Evolutionary conservation across 35 echinoderm and acorn worm species (phyloP).

Genomic region (Chiridota heheva): DNA sequence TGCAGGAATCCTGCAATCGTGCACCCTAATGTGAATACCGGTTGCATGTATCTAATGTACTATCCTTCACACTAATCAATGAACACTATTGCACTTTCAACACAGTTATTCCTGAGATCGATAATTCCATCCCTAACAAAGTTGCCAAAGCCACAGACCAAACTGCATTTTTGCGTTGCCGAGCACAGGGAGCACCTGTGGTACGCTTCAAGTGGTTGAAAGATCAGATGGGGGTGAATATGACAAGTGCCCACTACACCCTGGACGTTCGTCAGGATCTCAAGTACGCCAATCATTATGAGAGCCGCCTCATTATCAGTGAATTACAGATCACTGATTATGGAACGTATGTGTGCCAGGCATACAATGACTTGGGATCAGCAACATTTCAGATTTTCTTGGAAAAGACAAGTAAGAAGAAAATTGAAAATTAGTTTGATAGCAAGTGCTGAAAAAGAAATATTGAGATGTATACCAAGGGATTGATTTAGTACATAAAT

Average conservation of each 20-base stretch:
- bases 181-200: conserved; percentile 68
- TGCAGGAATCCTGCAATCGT: too few relatives aligned
- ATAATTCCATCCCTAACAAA: conserved; percentile 68
- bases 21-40: too few relatives aligned
- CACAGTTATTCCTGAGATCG: conserved; percentile 78
- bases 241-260: conserved; percentile 72
- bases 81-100: not conserved
- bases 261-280: conserved; percentile 61
- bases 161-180: conserved; percentile 67
- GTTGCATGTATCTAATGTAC: too few relatives aligned
- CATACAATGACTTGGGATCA: conserved; percentile 77
- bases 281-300: conserved; percentile 74
- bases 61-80: too few relatives aligned
- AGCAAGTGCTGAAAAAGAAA: not conserved
- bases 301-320: conserved; percentile 85
- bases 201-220: conserved; percentile 82
- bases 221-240: conserved; percentile 40
- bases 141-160: conserved; percentile 80
- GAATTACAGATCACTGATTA: conserved; percentile 68
- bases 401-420: conserved; percentile 78
- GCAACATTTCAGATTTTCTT: conserved; percentile 58
- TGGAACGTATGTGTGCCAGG: conserved; percentile 77
- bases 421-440: not conserved
- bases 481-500: not conserved
- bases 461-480: not conserved